phyloP scores from a whole-genome alignment of 2,797 vertebrate species.

The Poecilia gillii region DNA sequence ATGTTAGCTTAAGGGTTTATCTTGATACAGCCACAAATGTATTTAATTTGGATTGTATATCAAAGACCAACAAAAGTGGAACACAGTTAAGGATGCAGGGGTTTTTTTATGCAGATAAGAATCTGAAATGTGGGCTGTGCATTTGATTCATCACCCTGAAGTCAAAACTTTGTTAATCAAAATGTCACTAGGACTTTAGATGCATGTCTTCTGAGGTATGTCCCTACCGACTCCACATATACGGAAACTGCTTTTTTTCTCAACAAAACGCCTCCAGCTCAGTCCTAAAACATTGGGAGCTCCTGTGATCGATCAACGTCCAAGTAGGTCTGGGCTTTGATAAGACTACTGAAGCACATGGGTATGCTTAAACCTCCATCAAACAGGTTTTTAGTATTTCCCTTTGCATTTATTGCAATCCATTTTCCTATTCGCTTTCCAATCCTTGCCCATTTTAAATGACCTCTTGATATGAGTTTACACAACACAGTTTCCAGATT shows the following conservation, averaged over 20 bases:
- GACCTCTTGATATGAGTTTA: too few relatives aligned
- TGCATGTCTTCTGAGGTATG: background rate
- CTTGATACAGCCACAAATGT: background rate
- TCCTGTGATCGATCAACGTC: too few relatives aligned
- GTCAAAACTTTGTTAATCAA: too few relatives aligned
- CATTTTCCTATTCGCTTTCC: background rate
- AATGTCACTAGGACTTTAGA: too few relatives aligned
- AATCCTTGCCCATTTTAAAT: too few relatives aligned
- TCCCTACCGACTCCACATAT: background rate
- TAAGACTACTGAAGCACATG: background rate
- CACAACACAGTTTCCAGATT: background rate
- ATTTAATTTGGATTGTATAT: background rate
- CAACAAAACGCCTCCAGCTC: background rate
- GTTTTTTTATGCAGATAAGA: background rate
- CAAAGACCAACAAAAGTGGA: background rate
- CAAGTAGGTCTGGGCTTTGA: background rate
- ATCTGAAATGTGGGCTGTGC: too few relatives aligned
- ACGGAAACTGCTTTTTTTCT: background rate
- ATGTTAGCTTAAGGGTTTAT: background rate
- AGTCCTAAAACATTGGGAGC: background rate
- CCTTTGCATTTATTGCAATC: background rate
- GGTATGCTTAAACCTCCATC: background rate
- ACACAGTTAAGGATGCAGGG: background rate
- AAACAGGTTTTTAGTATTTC: background rate
- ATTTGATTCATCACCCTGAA: too few relatives aligned